Percentiles rank a stretch among this genome's conserved stretches.
Evolutionary conservation across 2,797 vertebrate species (phyloP).

Genomic region (Meda fulgida): DNA sequence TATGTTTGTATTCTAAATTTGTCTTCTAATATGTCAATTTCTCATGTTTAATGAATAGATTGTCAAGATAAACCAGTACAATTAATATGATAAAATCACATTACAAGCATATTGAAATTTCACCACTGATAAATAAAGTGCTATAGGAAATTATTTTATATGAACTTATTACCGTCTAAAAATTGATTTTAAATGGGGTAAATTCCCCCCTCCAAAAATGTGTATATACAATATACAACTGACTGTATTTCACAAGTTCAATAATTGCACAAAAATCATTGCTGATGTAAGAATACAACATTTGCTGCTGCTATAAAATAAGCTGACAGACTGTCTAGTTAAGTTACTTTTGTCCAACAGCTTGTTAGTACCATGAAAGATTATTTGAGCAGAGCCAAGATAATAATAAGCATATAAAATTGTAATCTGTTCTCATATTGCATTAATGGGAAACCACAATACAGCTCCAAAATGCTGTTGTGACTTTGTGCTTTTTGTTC

Average conservation of each 20-base stretch:
- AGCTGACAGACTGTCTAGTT: neutral
- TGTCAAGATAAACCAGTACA: neutral
- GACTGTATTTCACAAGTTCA: neutral
- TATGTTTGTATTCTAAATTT: constrained; percentile 4
- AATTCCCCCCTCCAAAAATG: neutral
- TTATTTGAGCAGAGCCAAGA: neutral
- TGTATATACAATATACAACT: constrained; percentile 22
- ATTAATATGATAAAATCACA: constrained; percentile 36
- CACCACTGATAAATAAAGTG: constrained; percentile 30
- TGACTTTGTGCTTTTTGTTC: constrained; percentile 43
- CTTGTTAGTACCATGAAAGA: neutral
- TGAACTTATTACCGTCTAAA: neutral
- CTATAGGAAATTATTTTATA: constrained; percentile 10
- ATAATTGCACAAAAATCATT: constrained; percentile 16
- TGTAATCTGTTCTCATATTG: constrained; percentile 13
- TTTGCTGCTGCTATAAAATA: constrained; percentile 4
- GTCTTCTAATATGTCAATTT: neutral
- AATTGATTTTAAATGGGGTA: neutral
- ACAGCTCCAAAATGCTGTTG: neutral
- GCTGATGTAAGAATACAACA: neutral
- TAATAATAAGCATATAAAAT: neutral
- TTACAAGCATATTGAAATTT: constrained; percentile 28
- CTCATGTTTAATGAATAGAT: neutral
- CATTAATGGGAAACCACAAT: constrained; percentile 4
- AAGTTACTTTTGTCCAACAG: constrained; percentile 17